Percentiles rank a stretch among this genome's conserved stretches.
These are phyloP conservation scores for Orchestia grillus DNA, from an alignment of 1,140 invertebrate genomes.

Conservation along the genomic window DNA sequence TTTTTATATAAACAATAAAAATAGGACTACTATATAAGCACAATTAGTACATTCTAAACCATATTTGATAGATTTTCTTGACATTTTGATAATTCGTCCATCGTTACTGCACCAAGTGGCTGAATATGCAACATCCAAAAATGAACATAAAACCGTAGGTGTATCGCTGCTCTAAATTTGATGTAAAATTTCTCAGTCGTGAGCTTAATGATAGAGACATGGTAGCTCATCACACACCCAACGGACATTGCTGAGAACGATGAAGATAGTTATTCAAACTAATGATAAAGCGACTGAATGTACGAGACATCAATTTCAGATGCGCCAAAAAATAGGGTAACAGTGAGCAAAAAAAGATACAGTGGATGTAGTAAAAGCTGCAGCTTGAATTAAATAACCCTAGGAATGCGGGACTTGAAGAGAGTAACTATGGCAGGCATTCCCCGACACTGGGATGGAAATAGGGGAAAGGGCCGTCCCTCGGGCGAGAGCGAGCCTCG, in stretches of 20 bases:
- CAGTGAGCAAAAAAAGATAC: not conserved
- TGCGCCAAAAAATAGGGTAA: not conserved
- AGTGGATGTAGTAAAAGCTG: not conserved
- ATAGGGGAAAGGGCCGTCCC: not conserved
- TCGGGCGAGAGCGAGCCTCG: not conserved
- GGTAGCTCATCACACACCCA: not conserved
- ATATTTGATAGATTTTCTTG: not conserved
- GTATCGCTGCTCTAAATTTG: not conserved
- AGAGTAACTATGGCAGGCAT: not conserved
- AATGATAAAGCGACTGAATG: not conserved
- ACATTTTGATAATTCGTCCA: not conserved
- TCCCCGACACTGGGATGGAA: not conserved
- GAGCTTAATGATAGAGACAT: not conserved
- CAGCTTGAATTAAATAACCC: not conserved
- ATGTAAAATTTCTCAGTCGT: not conserved
- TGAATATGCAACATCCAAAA: not conserved
- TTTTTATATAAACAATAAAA: not conserved
- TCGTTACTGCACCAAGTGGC: not conserved
- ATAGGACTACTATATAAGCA: not conserved
- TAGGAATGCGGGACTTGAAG: not conserved
- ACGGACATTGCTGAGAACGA: not conserved
- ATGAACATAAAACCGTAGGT: not conserved
- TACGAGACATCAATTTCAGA: not conserved
- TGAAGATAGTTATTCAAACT: not conserved
- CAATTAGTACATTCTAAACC: not conserved